phyloP scores from a whole-genome alignment of 2,113 vertebrate genomes.

The Poicephalus meyeri region DNA sequence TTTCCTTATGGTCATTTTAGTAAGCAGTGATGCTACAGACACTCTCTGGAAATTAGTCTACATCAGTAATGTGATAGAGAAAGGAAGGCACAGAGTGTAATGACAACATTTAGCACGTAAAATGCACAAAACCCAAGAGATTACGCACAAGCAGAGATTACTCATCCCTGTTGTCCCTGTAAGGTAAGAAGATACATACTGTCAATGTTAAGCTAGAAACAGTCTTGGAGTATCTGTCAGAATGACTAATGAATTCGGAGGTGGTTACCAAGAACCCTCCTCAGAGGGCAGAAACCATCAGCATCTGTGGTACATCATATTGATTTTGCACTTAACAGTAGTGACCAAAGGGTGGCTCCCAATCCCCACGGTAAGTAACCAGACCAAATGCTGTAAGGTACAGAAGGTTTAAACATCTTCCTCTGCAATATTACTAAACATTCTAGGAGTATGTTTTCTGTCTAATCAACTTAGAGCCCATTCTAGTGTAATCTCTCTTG shows the following conservation, averaged over 20 bases:
- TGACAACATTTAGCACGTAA: not conserved
- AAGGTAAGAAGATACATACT: not conserved
- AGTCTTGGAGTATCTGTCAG: not conserved
- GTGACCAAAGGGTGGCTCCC: slow-evolving; percentile 48
- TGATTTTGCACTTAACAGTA: slow-evolving; percentile 28
- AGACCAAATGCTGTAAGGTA: not conserved
- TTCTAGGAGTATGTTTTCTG: not conserved
- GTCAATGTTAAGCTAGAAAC: not conserved
- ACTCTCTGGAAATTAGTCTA: not conserved
- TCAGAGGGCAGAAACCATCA: not conserved
- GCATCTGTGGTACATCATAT: not conserved
- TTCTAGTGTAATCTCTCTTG: not conserved
- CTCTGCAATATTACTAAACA: not conserved
- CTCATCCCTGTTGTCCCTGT: not conserved
- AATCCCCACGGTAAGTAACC: not conserved
- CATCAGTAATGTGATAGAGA: not conserved
- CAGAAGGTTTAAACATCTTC: not conserved
- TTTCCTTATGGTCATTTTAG: not conserved
- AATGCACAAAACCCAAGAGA: not conserved
- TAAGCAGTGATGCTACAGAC: not conserved
- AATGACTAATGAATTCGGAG: not conserved
- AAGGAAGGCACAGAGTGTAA: accelerated
- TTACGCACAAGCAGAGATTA: not conserved
- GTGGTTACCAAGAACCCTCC: not conserved
- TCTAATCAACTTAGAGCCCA: not conserved